Evolutionary conservation across 2,797 vertebrate genomes (phyloP).

Genomic region (Oreochromis mossambicus): DNA sequence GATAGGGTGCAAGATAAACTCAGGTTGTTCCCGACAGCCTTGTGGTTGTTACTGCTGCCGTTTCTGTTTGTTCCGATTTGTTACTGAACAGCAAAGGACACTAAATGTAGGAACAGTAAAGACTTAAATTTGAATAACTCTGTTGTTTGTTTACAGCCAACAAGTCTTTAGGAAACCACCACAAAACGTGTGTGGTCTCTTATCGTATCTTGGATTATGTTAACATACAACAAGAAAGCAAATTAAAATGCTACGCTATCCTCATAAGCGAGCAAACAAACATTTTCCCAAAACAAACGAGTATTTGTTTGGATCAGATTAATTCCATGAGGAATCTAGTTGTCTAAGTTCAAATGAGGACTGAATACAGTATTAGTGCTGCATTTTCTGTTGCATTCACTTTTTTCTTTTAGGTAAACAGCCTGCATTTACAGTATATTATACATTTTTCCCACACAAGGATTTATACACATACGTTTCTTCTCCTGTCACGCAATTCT

Average conservation of each 20-base stretch:
- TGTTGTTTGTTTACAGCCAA: constrained; percentile 14
- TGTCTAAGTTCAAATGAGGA: neutral
- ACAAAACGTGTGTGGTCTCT: constrained; percentile 30
- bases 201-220: neutral
- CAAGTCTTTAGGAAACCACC: neutral
- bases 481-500: neutral
- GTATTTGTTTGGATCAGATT: neutral
- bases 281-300: neutral
- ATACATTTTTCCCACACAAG: neutral
- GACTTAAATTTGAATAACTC: neutral
- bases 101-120: neutral
- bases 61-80: constrained; percentile 22
- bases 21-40: neutral
- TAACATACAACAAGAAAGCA: neutral
- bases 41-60: neutral
- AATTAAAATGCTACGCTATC: neutral
- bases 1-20: constrained; percentile 16
- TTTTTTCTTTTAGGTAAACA: neutral
- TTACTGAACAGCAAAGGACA: neutral
- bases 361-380: neutral
- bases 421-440: neutral
- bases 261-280: neutral
- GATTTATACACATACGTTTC: neutral
- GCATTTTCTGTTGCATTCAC: neutral
- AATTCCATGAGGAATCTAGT: neutral